Evolutionary conservation across 2,113 vertebrate species (phyloP), one percentile per base, ranked within the genome.

Genomic region (Microcebus murinus): DNA sequence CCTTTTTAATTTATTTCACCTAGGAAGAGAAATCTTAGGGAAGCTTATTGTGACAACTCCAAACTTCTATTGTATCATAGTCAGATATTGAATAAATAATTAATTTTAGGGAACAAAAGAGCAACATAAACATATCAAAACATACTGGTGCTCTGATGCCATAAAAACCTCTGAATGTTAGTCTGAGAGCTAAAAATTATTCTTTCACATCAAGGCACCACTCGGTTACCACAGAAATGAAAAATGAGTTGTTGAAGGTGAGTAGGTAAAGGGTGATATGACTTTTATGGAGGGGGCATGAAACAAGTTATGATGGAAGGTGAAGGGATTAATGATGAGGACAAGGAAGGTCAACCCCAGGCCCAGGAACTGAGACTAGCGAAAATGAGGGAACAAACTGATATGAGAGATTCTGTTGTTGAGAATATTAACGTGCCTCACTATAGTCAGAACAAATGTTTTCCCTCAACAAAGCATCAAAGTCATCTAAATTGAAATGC

Each of bases 81-180:
- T 79, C 94, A 93, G 68, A 92, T 82, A 63, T 59, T 65, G 96
- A 95, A 90, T 97, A 96, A 97, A 96, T 95, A 96, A 96, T 83
- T 89, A 96, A 93, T 89, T 95, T 81, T 74, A 95, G 39, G 74
- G 48, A 61, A 80, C 76, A 91, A 97, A 95, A 98, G 65, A 90
- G 7, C 96, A 92, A 76, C 50, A 79, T 20, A 91, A 92, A 92
- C 25, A 86, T 90, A 93, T 90, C 84, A 94, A 94, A 96, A 82
- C 50, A 77, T 59, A 21, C 6, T 59, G 13, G 42, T 17, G 31
- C 52, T 73, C 5, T 83, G 63, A 77, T 80, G 34, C 67, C 88
- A 50, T 59, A 86, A 77, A 48, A 65, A 80, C 34, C 80, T 29
- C 23, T 23, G 11, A 87, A 87, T 93, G 89, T 90, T 81, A 83